Evolutionary conservation across 2,113 vertebrate genomes (phyloP).

Genomic region (Chrysochloris asiatica): DNA sequence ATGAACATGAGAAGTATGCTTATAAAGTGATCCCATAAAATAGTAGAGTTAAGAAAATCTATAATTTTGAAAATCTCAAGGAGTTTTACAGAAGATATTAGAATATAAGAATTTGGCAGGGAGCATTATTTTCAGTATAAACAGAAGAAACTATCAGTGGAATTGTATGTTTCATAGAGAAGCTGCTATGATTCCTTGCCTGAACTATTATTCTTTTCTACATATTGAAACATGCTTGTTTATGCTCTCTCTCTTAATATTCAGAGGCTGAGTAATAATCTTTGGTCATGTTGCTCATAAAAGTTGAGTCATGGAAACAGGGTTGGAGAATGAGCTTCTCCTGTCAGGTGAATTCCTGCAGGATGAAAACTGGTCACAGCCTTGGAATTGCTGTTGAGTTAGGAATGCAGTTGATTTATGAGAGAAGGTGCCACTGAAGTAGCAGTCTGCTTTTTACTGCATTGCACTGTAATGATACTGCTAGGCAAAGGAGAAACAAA

Average conservation of each 20-base stretch:
- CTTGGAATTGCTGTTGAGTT: conserved; percentile 9
- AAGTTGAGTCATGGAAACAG: conserved; percentile 35
- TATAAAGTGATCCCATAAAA: conserved; percentile 5
- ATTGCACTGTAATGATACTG: not conserved
- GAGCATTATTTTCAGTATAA: not conserved
- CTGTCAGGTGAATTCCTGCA: conserved; percentile 37
- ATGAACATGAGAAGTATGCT: not conserved
- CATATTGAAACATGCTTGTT: conserved; percentile 12
- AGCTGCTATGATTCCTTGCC: not conserved
- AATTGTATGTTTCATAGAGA: not conserved
- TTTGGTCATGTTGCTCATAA: conserved; percentile 13
- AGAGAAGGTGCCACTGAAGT: not conserved
- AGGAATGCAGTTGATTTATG: not conserved
- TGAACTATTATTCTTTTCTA: not conserved
- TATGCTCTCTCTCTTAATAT: conserved; percentile 20
- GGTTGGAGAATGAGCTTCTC: conserved; percentile 14
- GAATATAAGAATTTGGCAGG: not conserved
- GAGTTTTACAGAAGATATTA: not conserved
- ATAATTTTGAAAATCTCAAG: conserved; percentile 25
- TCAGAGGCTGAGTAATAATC: not conserved
- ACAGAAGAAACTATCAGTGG: not conserved
- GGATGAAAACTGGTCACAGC: not conserved
- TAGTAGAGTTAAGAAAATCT: conserved; percentile 10
- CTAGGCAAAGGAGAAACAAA: conserved; percentile 2
- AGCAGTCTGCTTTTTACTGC: not conserved